Conservation (phyloP, 2,113 vertebrate species). For the Dasypus novemcinctus region DNA sequence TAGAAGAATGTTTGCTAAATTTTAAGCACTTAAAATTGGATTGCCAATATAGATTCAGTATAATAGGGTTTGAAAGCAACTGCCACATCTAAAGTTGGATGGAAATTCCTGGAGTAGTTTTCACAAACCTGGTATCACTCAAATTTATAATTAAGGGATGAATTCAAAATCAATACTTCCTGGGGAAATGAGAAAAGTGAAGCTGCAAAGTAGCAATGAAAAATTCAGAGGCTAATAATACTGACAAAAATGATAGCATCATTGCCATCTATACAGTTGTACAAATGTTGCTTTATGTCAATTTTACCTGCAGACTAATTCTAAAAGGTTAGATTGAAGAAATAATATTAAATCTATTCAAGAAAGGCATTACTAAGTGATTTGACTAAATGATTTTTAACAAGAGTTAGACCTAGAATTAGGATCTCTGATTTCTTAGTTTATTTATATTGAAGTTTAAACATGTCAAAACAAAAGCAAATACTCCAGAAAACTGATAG, state of each 20-base stretch:
- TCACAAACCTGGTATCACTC: background rate
- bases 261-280: background rate
- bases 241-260: background rate
- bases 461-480: background rate
- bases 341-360: background rate
- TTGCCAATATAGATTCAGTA: background rate
- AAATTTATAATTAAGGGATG: background rate
- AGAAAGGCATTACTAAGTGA: background rate
- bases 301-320: background rate
- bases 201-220: background rate
- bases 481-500: background rate
- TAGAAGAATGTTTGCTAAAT: slow-evolving; percentile 6
- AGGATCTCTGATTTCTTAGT: background rate
- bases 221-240: background rate
- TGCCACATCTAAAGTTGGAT: background rate
- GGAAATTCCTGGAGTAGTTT: background rate
- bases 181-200: background rate
- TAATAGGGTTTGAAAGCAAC: slow-evolving; percentile 22
- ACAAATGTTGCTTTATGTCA: background rate
- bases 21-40: background rate
- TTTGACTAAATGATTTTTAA: background rate
- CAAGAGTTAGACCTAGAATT: background rate
- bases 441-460: slow-evolving; percentile 10
- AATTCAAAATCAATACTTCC: background rate
- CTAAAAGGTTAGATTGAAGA: background rate